Base-by-base conservation (phyloP, 2,888 invertebrate genomes). In the Tryphoninae sp. region DNA sequence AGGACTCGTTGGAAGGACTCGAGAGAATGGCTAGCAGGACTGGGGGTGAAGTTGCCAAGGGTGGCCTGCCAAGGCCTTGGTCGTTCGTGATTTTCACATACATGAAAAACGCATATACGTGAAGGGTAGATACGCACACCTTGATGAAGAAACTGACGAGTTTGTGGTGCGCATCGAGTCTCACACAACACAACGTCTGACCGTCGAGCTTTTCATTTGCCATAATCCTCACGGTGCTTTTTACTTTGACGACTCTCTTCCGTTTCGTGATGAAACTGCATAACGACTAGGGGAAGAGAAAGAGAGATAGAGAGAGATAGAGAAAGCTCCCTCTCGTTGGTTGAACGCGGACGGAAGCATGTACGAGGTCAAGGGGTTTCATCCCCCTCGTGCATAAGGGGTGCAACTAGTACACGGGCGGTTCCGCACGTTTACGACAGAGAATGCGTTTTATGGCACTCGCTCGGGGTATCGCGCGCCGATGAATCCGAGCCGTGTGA, bases 221-320 rank as follows among this genome's bases (percentile, higher is more conserved):
- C 49, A 59, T 71, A 75, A 75, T 75, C 62, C 69, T 69, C 33
- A 64, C 58, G 59, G 65, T 75, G 64, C 64, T 80, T 71, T 80
- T 80, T 80, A 64, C 69, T 80, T 80, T 75, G 64, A 75, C 80
- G 64, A 75, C 61, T 42, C 64, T 65, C 64, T 68, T 55, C 40
- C 58, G 40, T 53, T 42, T 23, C 42, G 55, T 75, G 58, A 42
- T 64, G 16, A 51, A 80, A 80, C 62, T 62, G n/a, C 51, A 4
- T 3, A 16, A 13, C 51, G 13, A 49, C 49, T 19, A n/a, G n/a
- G 9, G 49, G n/a, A 9, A 45, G 55, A 42, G 68, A 45, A 62
- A 49, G 64, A 58, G 42, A 13, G 19, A 23, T 0, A n/a, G 53
- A 19, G 59, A 42, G 22, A 9, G 9, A 8, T 40, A 26, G 65